Evolutionary conservation across 2,797 vertebrate genomes (phyloP).

Genomic region (Sebastes itinus): DNA sequence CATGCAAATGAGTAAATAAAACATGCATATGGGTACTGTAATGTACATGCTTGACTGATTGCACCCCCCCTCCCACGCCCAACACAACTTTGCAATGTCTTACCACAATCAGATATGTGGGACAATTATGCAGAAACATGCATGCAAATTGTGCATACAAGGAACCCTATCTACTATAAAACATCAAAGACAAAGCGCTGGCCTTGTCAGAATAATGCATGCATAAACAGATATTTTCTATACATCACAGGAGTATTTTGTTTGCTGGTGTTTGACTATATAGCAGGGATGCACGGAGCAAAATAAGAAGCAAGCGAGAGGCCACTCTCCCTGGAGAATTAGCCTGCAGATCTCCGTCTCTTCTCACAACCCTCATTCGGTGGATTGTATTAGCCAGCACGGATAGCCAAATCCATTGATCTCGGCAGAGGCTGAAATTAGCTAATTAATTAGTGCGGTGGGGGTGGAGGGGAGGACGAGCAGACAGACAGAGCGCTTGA

Average conservation of each 20-base stretch:
- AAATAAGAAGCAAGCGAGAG: conserved; percentile 22
- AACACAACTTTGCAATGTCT: conserved; percentile 24
- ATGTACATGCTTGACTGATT: conserved; percentile 46
- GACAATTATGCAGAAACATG: conserved; percentile 56
- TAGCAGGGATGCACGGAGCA: neutral
- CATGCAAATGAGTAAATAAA: conserved; percentile 52
- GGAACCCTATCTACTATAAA: conserved; percentile 17
- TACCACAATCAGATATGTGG: conserved; percentile 23
- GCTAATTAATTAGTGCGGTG: conserved; percentile 61
- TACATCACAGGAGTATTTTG: conserved; percentile 52
- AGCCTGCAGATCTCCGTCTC: conserved; percentile 22
- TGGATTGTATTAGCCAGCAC: conserved; percentile 46
- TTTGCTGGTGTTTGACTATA: conserved; percentile 18
- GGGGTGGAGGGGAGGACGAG: neutral
- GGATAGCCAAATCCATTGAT: conserved; percentile 59
- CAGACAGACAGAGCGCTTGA: conserved; percentile 14
- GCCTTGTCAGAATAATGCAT: conserved; percentile 62
- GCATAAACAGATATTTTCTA: conserved; percentile 47
- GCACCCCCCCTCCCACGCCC: neutral
- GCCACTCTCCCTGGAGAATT: conserved; percentile 33
- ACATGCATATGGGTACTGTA: conserved; percentile 6
- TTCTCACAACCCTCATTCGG: conserved; percentile 22
- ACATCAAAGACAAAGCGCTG: conserved; percentile 60
- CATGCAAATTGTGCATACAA: conserved; percentile 37
- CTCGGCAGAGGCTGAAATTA: conserved; percentile 59